Percentiles rank a stretch among this genome's conserved stretches.
phyloP scores from a whole-genome alignment of 2,113 vertebrate genomes.

The Podarcis muralis region DNA sequence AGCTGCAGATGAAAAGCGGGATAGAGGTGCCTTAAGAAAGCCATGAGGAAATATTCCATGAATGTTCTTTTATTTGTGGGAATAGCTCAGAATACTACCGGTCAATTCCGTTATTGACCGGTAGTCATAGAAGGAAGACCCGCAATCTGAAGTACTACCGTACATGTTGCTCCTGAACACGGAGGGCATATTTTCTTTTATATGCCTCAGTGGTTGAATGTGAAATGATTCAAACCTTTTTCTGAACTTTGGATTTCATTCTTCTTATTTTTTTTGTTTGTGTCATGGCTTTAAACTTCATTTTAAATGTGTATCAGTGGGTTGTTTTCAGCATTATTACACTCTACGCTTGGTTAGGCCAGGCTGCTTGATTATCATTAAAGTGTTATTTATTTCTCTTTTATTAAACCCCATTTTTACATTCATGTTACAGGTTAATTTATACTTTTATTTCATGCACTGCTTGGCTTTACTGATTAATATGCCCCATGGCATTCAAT shows the following conservation, averaged over 20 bases:
- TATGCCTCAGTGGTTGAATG: background rate
- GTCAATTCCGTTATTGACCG: background rate
- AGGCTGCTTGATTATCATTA: constrained; percentile 80
- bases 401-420: constrained; percentile 81
- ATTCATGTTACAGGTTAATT: constrained; percentile 85
- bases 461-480: constrained; percentile 87
- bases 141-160: background rate
- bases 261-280: constrained; percentile 26
- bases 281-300: constrained; percentile 61
- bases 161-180: too few species aligned
- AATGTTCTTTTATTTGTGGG: background rate
- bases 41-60: background rate
- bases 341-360: constrained; percentile 74
- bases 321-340: constrained; percentile 67
- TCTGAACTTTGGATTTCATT: constrained; percentile 40
- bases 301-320: constrained; percentile 61
- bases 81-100: background rate
- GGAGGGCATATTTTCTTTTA: background rate
- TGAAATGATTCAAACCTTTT: constrained; percentile 31
- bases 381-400: constrained; percentile 84
- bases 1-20: too few species aligned
- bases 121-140: background rate
- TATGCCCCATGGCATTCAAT: constrained; percentile 87
- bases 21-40: background rate
- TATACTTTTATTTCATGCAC: constrained; percentile 88